These are phyloP conservation scores for Drosophila ficusphila DNA, from an alignment of 1,140 invertebrate species.

Conservation along the genomic window DNA sequence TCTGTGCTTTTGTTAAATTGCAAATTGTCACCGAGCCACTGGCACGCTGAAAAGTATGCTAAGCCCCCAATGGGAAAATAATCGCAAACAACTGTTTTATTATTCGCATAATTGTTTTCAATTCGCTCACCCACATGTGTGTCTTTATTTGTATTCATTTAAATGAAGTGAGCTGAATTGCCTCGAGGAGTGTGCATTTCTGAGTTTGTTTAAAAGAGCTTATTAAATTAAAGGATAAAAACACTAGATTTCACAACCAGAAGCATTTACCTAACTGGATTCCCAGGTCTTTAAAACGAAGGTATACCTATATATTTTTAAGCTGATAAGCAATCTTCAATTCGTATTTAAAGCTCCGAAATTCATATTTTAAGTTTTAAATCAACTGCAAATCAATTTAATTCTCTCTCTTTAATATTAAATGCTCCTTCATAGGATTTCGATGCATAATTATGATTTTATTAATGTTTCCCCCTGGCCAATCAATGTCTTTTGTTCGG, in stretches of 20 bases:
- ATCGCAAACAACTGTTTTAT: conserved; percentile 6
- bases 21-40: conserved; percentile 22
- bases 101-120: conserved; percentile 30
- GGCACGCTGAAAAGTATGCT: conserved; percentile 59
- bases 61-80: conserved; percentile 23
- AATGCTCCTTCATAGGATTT: too few species aligned
- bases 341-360: too few species aligned
- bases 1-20: conserved; percentile 31
- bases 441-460: not conserved
- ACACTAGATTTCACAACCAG: too few species aligned
- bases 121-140: not conserved
- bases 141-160: conserved; percentile 8
- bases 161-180: conserved; percentile 21
- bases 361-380: too few species aligned
- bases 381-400: too few species aligned
- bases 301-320: too few species aligned
- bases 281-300: too few species aligned
- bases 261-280: too few species aligned
- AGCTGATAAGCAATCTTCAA: too few species aligned
- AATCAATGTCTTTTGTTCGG: not conserved
- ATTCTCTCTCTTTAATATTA: too few species aligned
- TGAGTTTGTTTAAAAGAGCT: not conserved
- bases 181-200: not conserved
- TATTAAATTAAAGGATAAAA: not conserved
- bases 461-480: too few species aligned